Conservation (phyloP, 2,113 vertebrate species). For the Nothoprocta perdicaria region DNA sequence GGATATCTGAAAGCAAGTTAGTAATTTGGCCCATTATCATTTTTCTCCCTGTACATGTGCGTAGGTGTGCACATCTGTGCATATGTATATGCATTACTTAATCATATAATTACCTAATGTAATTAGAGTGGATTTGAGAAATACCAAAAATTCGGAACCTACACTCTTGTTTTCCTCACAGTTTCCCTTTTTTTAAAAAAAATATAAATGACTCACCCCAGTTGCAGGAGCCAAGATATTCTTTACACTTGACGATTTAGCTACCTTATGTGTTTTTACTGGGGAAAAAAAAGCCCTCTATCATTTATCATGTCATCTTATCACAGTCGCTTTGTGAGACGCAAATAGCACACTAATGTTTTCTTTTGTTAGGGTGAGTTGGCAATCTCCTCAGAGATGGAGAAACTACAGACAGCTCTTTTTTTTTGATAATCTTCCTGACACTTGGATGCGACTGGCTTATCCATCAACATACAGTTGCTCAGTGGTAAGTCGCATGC, state of each 20-base stretch:
- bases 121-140: slow-evolving; percentile 48
- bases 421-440: slow-evolving; percentile 93
- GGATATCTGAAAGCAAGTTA: slow-evolving; percentile 50
- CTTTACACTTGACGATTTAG: slow-evolving; percentile 74
- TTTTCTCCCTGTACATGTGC: slow-evolving; percentile 16
- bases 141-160: slow-evolving; percentile 8
- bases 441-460: slow-evolving; percentile 88
- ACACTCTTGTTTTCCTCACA: slow-evolving; percentile 44
- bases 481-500: slow-evolving; percentile 80
- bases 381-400: slow-evolving; percentile 93
- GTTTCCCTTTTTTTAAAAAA: slow-evolving; percentile 65
- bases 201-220: slow-evolving; percentile 61
- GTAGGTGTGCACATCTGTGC: slow-evolving; percentile 53
- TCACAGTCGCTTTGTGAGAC: slow-evolving; percentile 87
- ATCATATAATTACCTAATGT: slow-evolving; percentile 58
- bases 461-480: slow-evolving; percentile 90
- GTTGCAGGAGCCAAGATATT: slow-evolving; percentile 66
- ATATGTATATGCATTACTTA: slow-evolving; percentile 17
- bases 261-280: slow-evolving; percentile 82
- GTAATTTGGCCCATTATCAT: slow-evolving; percentile 64
- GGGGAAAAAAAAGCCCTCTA: slow-evolving; percentile 68
- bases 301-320: slow-evolving; percentile 96
- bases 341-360: slow-evolving; percentile 93
- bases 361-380: slow-evolving; percentile 96
- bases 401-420: slow-evolving; percentile 91